Conservation (phyloP, 2,888 invertebrate species). For the Acleris laterana region DNA sequence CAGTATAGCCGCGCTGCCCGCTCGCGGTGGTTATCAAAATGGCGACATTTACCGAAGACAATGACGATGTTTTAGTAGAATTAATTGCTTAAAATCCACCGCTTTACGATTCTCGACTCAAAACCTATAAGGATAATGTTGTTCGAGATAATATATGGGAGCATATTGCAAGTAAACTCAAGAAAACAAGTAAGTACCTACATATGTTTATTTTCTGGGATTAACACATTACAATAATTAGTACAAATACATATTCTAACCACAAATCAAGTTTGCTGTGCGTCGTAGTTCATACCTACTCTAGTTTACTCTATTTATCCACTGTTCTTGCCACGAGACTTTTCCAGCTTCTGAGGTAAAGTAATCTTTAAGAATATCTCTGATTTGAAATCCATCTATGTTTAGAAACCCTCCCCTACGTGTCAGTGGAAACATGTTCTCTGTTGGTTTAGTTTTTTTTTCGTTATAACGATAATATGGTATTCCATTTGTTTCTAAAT, state of each 20-base stretch:
- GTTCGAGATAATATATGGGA: no score
- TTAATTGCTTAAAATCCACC: no score
- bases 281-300: not conserved
- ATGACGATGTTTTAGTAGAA: no score
- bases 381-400: conserved; percentile 32
- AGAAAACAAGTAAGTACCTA: no score
- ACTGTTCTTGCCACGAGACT: conserved; percentile 28
- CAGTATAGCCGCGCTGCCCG: conserved; percentile 7
- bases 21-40: no score
- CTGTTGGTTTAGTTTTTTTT: conserved; percentile 23
- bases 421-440: conserved; percentile 22
- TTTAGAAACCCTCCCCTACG: conserved; percentile 29
- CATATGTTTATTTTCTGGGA: no score
- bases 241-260: conserved; percentile 3
- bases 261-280: conserved; percentile 4
- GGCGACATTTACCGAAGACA: no score
- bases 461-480: conserved; percentile 6
- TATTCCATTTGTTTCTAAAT: conserved; percentile 2
- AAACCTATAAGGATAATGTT: not conserved
- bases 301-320: conserved; percentile 31
- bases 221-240: no score
- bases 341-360: conserved; percentile 33
- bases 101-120: not conserved
- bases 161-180: no score
- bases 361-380: conserved; percentile 30